Percentiles rank a stretch among this genome's conserved stretches.
Conservation (phyloP, 2,797 vertebrate species). For the Propithecus perrieri region DNA sequence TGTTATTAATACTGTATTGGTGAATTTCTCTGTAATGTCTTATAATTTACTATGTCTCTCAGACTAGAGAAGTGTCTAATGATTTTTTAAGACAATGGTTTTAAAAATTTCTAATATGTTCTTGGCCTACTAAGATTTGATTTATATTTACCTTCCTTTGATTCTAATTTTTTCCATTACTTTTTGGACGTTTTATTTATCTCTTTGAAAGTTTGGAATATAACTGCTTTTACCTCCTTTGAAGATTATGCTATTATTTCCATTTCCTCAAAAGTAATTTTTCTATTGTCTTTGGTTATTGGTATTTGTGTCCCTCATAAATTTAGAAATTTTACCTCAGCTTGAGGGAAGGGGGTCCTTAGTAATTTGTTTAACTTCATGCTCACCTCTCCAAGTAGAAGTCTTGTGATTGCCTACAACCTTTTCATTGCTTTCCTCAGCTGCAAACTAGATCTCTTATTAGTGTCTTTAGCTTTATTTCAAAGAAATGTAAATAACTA, state of each 20-base stretch:
- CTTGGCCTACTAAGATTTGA: background rate
- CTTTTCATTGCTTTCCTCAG: background rate
- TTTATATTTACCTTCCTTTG: background rate
- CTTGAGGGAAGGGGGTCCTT: background rate
- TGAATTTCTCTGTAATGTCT: background rate
- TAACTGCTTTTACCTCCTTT: background rate
- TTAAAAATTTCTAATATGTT: background rate
- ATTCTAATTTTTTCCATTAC: background rate
- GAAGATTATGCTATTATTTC: background rate
- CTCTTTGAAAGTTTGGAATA: background rate
- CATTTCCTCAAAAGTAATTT: background rate
- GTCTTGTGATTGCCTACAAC: background rate
- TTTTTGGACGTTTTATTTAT: background rate
- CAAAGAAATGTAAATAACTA: background rate
- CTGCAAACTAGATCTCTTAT: background rate
- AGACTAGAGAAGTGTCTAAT: background rate
- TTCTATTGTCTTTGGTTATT: background rate
- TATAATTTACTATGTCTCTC: background rate
- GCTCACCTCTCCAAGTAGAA: background rate
- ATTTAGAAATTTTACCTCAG: conserved; percentile 13
- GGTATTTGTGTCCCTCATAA: background rate
- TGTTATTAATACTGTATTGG: background rate
- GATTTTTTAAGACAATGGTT: background rate
- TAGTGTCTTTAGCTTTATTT: background rate
- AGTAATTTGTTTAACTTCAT: background rate